Conservation (phyloP, 2,888 invertebrate species). For the Lydus trimaculatus region DNA sequence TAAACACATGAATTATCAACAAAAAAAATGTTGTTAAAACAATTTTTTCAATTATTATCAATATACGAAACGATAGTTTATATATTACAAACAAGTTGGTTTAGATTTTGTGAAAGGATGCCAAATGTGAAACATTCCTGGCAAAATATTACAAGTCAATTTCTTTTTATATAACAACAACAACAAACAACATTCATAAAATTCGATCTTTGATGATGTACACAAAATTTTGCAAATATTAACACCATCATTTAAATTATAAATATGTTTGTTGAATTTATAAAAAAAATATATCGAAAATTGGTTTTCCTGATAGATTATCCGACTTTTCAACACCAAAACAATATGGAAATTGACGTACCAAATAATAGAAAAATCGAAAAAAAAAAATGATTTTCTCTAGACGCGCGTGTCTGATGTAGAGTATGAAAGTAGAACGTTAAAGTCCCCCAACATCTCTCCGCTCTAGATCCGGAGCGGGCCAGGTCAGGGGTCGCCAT, state of each 20-base stretch:
- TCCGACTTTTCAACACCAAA: no score
- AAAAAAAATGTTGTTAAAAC: neutral
- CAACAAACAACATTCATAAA: neutral
- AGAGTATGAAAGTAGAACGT: conserved; percentile 36
- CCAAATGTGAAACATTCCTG: conserved; percentile 6
- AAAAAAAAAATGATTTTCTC: conserved; percentile 19
- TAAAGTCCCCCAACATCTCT: conserved; percentile 33
- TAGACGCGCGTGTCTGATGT: conserved; percentile 31
- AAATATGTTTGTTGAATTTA: no score
- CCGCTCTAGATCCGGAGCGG: conserved; percentile 38
- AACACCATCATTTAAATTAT: no score
- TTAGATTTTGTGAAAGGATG: conserved; percentile 8
- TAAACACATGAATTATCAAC: no score
- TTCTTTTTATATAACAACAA: neutral
- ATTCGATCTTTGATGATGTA: no score
- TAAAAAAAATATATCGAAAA: no score
- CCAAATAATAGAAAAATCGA: neutral
- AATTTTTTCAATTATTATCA: no score
- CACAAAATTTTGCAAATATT: no score
- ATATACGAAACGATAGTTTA: no score
- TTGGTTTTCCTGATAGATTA: no score
- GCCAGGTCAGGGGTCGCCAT: conserved; percentile 39
- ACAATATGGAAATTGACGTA: neutral
- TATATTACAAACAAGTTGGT: neutral
- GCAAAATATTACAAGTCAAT: neutral